Percentiles rank a stretch among this genome's conserved stretches.
phyloP scores from a whole-genome alignment of 1,140 invertebrate genomes.

The Drosophila miranda region DNA sequence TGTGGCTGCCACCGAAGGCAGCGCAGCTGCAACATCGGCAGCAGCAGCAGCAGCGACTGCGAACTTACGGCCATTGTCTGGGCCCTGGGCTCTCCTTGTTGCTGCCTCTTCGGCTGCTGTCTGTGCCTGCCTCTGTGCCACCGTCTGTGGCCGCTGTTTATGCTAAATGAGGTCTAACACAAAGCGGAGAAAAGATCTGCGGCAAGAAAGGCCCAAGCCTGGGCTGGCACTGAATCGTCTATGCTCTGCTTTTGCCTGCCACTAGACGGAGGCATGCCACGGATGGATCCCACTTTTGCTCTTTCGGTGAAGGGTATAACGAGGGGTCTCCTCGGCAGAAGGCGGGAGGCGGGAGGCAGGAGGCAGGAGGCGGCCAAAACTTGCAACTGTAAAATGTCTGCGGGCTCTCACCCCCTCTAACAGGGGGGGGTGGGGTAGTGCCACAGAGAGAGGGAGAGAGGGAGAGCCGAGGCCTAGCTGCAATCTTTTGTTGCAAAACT shows the following conservation, averaged over 20 bases:
- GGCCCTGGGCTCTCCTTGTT: conserved; percentile 14
- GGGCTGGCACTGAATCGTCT: too few relatives aligned
- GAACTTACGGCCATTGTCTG: conserved; percentile 54
- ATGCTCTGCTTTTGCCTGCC: too few relatives aligned
- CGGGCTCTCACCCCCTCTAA: conserved; percentile 4
- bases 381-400: conserved; percentile 44
- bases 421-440: neutral
- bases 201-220: conserved; percentile 1
- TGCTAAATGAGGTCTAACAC: conserved; percentile 75
- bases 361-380: neutral
- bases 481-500: conserved; percentile 58
- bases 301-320: too few relatives aligned
- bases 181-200: conserved; percentile 23
- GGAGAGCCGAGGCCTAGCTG: conserved; percentile 33
- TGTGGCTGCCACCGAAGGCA: conserved; percentile 38
- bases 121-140: conserved; percentile 27
- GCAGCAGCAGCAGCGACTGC: conserved; percentile 35
- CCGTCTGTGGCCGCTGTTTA: conserved; percentile 40
- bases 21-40: conserved; percentile 38
- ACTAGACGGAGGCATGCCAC: too few relatives aligned
- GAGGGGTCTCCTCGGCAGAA: too few relatives aligned
- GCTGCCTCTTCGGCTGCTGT: conserved; percentile 25
- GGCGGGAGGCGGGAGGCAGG: too few relatives aligned
- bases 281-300: too few relatives aligned
- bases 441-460: neutral